Percentiles rank a stretch among this genome's conserved stretches.
These are phyloP conservation scores for Onchidella celtica DNA, from an alignment of 2,888 invertebrate genomes.

Conservation along the genomic window DNA sequence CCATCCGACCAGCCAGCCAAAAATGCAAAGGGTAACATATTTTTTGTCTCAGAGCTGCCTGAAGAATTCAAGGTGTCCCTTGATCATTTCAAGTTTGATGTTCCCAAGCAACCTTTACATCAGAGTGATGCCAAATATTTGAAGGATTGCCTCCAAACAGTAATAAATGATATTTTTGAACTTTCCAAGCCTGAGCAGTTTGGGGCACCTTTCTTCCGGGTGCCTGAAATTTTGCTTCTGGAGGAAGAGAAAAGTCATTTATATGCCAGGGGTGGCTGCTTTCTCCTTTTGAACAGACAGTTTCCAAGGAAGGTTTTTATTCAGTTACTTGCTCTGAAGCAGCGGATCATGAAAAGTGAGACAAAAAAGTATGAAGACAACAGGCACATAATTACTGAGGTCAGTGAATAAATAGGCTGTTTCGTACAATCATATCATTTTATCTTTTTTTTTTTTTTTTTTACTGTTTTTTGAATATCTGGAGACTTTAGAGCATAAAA, in stretches of 20 bases:
- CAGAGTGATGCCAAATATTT: not conserved
- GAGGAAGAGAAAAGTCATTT: constrained; percentile 36
- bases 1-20: not conserved
- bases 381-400: constrained; percentile 12
- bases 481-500: too few species aligned
- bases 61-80: constrained; percentile 2
- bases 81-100: not conserved
- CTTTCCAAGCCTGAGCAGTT: not conserved
- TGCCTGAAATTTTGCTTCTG: constrained; percentile 27
- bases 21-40: not conserved
- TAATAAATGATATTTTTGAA: not conserved
- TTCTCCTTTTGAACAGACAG: constrained; percentile 9
- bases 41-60: constrained; percentile 11
- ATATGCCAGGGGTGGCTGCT: constrained; percentile 9
- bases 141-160: not conserved
- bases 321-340: not conserved
- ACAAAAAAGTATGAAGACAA: not conserved
- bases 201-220: constrained; percentile 23
- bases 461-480: too few species aligned
- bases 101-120: not conserved
- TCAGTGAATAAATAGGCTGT: too few species aligned
- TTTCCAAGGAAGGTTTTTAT: constrained; percentile 29
- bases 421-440: too few species aligned
- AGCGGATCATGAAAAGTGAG: not conserved
- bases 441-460: too few species aligned